phyloP scores from a whole-genome alignment of 2,888 invertebrate species.

The Pandemis corylana region DNA sequence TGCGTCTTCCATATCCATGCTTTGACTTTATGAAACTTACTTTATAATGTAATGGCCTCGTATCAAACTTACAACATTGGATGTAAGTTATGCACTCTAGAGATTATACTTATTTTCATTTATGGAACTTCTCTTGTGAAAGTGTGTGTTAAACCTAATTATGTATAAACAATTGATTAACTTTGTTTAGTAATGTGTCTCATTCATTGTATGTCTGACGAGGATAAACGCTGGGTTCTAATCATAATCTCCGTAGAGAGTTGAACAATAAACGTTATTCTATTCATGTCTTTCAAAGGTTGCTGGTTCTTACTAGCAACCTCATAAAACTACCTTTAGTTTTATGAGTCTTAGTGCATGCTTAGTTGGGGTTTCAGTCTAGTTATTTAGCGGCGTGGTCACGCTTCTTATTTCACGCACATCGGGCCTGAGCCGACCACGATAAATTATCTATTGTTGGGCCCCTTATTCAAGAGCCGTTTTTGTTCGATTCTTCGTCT shows the following conservation, averaged over 20 bases:
- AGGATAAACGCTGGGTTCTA: too few relatives aligned
- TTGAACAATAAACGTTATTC: too few relatives aligned
- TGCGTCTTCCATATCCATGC: slow-evolving; percentile 13
- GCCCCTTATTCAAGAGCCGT: slow-evolving; percentile 76
- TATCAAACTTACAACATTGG: not conserved
- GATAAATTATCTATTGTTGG: slow-evolving; percentile 83
- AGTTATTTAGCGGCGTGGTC: slow-evolving; percentile 47
- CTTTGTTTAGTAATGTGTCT: too few relatives aligned
- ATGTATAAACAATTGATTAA: too few relatives aligned
- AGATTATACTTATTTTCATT: too few relatives aligned
- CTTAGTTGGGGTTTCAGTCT: slow-evolving; percentile 12
- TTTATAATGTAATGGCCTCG: not conserved
- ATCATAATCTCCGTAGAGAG: too few relatives aligned
- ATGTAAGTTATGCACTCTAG: too few relatives aligned
- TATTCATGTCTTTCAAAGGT: too few relatives aligned
- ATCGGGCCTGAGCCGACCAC: slow-evolving; percentile 68
- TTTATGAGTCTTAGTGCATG: not conserved
- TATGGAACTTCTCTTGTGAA: too few relatives aligned
- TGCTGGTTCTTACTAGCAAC: too few relatives aligned
- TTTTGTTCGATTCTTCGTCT: slow-evolving; percentile 84
- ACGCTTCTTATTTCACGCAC: slow-evolving; percentile 66
- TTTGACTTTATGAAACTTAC: slow-evolving; percentile 1
- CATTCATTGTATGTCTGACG: too few relatives aligned
- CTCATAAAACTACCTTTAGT: not conserved
- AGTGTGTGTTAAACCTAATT: too few relatives aligned